Percentiles rank a stretch among this genome's conserved stretches.
Evolutionary conservation across 2,888 invertebrate genomes (phyloP).

Genomic region (Sesia apiformis): DNA sequence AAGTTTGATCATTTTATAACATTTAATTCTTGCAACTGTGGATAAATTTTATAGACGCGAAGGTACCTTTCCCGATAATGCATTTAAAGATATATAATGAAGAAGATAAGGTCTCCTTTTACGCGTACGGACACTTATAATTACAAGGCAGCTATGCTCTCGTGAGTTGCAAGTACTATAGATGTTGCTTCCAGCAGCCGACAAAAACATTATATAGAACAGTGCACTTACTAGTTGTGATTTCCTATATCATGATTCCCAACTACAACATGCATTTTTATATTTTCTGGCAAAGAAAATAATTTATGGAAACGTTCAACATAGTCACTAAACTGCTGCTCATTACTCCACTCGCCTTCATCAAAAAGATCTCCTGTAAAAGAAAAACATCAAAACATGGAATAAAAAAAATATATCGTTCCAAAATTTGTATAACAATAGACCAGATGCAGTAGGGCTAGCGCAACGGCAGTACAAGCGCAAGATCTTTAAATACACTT

Average conservation of each 20-base stretch:
- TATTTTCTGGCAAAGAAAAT: constrained; percentile 80
- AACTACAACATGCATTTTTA: constrained; percentile 82
- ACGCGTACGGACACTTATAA: no score
- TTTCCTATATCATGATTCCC: constrained; percentile 99
- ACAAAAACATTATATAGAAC: constrained; percentile 2
- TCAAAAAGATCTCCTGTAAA: constrained; percentile 93
- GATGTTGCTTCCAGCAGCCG: background rate
- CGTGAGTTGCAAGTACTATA: background rate
- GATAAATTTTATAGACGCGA: no score
- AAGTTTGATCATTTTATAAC: no score
- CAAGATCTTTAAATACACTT: no score
- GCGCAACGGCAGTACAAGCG: no score
- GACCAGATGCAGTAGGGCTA: no score
- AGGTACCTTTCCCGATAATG: no score
- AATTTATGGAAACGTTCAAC: constrained; percentile 84
- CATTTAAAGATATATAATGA: no score
- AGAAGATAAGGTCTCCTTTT: no score
- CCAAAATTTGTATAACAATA: no score
- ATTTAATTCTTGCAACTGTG: no score
- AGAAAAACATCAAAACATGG: background rate
- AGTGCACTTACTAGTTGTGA: constrained; percentile 84
- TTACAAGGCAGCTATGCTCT: background rate
- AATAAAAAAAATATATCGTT: no score
- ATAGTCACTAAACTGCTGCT: constrained; percentile 85
- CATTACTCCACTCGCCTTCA: constrained; percentile 91